Conservation (phyloP, 1,140 invertebrate species). For the Penaeus chinensis region DNA sequence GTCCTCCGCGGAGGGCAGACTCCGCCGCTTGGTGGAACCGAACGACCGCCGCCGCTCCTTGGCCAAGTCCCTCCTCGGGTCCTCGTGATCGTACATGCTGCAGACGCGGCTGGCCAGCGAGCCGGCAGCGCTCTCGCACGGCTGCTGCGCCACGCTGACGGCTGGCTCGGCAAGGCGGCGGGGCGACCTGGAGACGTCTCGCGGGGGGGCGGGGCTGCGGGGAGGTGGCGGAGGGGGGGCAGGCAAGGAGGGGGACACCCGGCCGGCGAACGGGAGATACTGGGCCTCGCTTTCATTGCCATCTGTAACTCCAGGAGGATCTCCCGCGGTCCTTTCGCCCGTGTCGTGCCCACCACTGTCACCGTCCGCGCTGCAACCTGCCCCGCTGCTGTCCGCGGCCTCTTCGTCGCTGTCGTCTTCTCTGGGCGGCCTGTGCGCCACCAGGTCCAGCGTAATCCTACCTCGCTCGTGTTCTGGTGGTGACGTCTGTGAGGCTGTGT, state of each 20-base stretch:
- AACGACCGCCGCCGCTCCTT: constrained; percentile 38
- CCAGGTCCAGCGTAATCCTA: constrained; percentile 47
- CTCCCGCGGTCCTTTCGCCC: constrained; percentile 23
- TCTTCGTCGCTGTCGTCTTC: constrained; percentile 35
- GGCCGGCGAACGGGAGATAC: background rate
- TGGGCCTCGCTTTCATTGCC: background rate
- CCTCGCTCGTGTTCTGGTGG: constrained; percentile 47
- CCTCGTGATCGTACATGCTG: constrained; percentile 37
- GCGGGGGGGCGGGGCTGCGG: constrained; percentile 30
- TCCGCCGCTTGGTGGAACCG: constrained; percentile 37
- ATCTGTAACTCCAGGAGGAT: background rate
- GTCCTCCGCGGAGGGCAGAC: constrained; percentile 35
- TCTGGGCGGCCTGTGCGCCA: constrained; percentile 44
- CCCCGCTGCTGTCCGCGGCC: constrained; percentile 1
- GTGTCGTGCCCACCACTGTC: background rate
- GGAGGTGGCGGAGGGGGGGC: constrained; percentile 16
- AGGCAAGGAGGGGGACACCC: constrained; percentile 36
- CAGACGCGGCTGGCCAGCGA: constrained; percentile 51
- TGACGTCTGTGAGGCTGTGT: constrained; percentile 51
- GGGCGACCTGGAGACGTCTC: constrained; percentile 35
- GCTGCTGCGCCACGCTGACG: constrained; percentile 31
- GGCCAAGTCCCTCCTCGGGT: background rate
- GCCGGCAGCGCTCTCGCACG: constrained; percentile 42
- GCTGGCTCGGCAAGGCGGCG: constrained; percentile 27
- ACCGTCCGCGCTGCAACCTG: background rate